Percentiles rank a stretch among this genome's conserved stretches.
These are phyloP conservation scores for Callyntrura guangdongensis DNA, from an alignment of 2,888 invertebrate genomes.

Conservation along the genomic window DNA sequence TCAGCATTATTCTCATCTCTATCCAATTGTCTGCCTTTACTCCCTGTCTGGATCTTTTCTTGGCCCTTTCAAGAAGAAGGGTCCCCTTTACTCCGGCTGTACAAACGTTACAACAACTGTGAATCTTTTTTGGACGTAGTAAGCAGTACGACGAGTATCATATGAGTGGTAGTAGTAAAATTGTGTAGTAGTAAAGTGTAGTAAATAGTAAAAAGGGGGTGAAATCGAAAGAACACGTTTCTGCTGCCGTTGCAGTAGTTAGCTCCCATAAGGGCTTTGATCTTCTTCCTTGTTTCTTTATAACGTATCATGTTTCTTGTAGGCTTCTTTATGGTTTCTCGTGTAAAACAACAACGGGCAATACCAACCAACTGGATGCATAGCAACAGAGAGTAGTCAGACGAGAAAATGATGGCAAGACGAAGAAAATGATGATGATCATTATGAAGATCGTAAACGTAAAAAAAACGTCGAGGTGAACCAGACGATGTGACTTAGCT, in stretches of 20 bases:
- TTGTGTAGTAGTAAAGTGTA: conserved; percentile 69
- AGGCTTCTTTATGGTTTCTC: conserved; percentile 7
- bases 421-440: conserved; percentile 18
- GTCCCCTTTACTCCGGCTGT: conserved; percentile 8
- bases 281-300: conserved; percentile 50
- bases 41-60: conserved; percentile 44
- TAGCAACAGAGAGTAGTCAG: conserved; percentile 36
- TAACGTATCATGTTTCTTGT: conserved; percentile 42
- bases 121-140: conserved; percentile 36
- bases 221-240: conserved; percentile 30
- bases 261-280: conserved; percentile 54
- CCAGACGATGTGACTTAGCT: conserved; percentile 32
- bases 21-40: conserved; percentile 69
- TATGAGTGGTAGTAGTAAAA: conserved; percentile 60
- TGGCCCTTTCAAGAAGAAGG: conserved; percentile 1
- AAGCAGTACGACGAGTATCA: conserved; percentile 39
- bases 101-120: background rate
- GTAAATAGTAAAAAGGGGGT: conserved; percentile 73
- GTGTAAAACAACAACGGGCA: conserved; percentile 51
- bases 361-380: background rate
- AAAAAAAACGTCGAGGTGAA: background rate
- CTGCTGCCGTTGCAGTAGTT: conserved; percentile 42
- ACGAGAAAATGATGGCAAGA: background rate
- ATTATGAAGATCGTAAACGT: conserved; percentile 47
- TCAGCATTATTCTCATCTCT: background rate